phyloP scores from a whole-genome alignment of 92 coral and sea anemone genomes.

The Umimayanthus chanpuru region DNA sequence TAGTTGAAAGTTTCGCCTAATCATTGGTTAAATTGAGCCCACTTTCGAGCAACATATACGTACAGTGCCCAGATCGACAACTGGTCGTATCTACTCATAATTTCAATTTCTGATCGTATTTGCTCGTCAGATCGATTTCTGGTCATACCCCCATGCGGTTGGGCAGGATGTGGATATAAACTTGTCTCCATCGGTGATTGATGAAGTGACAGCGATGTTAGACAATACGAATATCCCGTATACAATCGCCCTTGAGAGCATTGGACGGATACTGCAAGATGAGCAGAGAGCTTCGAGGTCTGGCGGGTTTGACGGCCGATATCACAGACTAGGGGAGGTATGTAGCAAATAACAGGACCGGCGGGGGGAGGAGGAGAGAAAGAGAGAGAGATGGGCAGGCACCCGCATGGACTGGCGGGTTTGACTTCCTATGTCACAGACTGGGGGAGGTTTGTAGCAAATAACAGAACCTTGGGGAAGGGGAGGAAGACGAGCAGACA shows the following conservation, averaged over 20 bases:
- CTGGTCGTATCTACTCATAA: constrained; percentile 57
- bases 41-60: too few species aligned
- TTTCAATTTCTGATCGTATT: constrained; percentile 47
- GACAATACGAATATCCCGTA: constrained; percentile 59
- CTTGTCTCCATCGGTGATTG: constrained; percentile 57
- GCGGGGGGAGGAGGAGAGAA: constrained; percentile 63
- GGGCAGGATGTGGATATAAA: constrained; percentile 74
- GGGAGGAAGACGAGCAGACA: too few species aligned
- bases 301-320: constrained; percentile 71
- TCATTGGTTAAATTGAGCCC: too few species aligned
- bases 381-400: constrained; percentile 13
- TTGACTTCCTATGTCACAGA: too few species aligned
- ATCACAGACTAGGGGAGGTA: constrained; percentile 73
- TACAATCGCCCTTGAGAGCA: constrained; percentile 51
- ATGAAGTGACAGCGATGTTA: constrained; percentile 61
- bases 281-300: constrained; percentile 68
- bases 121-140: constrained; percentile 76
- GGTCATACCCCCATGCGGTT: constrained; percentile 76
- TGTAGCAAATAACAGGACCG: neutral
- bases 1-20: too few species aligned
- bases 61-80: constrained; percentile 69
- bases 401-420: too few species aligned
- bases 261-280: constrained; percentile 52
- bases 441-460: too few species aligned
- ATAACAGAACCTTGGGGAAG: too few species aligned